Evolutionary conservation across 1,140 invertebrate genomes (phyloP), one percentile per base, ranked within the genome.

Genomic region (Tetragonula clypearis): DNA sequence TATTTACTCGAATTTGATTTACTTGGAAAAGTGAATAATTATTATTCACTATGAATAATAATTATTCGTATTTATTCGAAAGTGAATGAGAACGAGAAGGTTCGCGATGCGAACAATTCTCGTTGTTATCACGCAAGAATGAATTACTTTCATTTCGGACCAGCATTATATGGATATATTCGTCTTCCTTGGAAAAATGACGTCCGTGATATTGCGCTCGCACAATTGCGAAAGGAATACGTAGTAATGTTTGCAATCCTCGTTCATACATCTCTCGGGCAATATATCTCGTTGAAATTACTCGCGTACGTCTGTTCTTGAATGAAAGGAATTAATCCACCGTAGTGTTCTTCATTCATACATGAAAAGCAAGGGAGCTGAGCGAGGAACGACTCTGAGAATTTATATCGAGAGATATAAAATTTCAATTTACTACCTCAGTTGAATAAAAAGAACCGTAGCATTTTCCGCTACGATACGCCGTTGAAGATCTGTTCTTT

Each of bases 61-160:
- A n/a, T n/a, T n/a, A 30, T 30, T 30, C 30, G 30, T 30, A 30
- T 30, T 30, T 30, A 30, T 35, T 35, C 35, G 35, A 35, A 21
- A 55, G 5, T 26, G 49, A 72, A 53, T 41, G 49, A 23, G 41
- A 41, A 21, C 35, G 14, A 23, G 21, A 19, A 73, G 49, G 12
- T 30, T 56, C n/a, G 19, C 17, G 73, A 56, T 75, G 21, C 17
- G 73, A 66, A 30, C 30, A 66, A 26, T 53, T 68, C 41, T 35
- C n/a, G 41, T 78, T 65, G 41, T 78, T 78, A 62, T 26, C 14
- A 19, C 26, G 41, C 21, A 49, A 55, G 49, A 35, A 79, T 53
- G 41, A 53, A 79, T 79, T 79, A 49, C 49, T 79, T 79, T 66
- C 77, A 30, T 79, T 68, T 79, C n/a, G 60, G 35, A 35, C 12